Base-by-base conservation (phyloP, 1,140 invertebrate species). In the Limonius californicus region DNA sequence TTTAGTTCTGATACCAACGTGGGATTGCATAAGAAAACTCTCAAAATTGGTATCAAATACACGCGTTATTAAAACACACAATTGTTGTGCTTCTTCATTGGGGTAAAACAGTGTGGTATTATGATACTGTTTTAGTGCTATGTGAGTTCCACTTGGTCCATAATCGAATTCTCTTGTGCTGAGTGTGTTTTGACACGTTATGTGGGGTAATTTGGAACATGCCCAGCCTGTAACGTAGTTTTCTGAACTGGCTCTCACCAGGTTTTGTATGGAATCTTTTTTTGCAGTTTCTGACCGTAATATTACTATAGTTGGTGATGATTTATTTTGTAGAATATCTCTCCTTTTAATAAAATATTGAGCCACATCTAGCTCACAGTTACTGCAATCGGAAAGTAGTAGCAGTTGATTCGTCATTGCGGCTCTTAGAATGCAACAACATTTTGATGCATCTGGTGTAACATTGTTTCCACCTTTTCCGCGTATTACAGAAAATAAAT, bases 401-500 rank as follows among this genome's bases (percentile, higher is more conserved):
- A 55, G 15, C n/a, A 55, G 30, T 55, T 55, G 54, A 32, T 55
- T 55, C 6, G 19, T 32, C 54, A 55, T 55, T 27, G 27, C 16
- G 1, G 54, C n/a, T 27, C 21, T 23, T 11, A 55, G 16, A 6
- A 14, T 21, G 54, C 27, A 32, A 9, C 54, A 2, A 32, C 23
- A 21, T 55, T 23, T 55, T n/a, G 27, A 14, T 16, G 20, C 27
- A n/a, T 32, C 54, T 55, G 54, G 54, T 6, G 54, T 55, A 8
- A 55, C 27, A 32, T 27, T 55, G 54, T 55, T 55, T n/a, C 21
- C 54, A 23, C 27, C 27, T 55, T 55, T 55, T 23, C 54, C 54
- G 30, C 54, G 18, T 7, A 15, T 12, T 11, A 27, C 15, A 2
- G 54, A 15, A 64, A 63, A 64, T 19, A 64, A 61, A 43, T 67